Evolutionary conservation across 2,113 vertebrate genomes (phyloP).

Genomic region (Sinocyclocheilus anophthalmus): DNA sequence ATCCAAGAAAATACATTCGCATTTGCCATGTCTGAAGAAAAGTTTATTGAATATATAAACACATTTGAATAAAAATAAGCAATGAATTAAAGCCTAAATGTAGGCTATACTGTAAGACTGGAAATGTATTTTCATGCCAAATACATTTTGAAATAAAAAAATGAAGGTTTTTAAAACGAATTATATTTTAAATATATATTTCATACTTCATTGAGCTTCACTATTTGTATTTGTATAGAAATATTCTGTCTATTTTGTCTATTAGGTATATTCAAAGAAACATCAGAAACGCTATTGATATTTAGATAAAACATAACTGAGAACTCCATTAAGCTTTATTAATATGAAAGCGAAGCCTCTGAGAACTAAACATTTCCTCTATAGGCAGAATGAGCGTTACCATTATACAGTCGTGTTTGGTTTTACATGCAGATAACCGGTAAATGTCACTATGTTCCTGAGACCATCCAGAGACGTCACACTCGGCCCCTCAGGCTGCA

Average conservation of each 20-base stretch:
- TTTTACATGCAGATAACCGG: slow-evolving; percentile 68
- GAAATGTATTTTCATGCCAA: too few relatives aligned
- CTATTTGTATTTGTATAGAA: background rate
- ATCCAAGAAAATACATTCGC: too few relatives aligned
- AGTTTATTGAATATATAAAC: too few relatives aligned
- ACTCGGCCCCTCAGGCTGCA: slow-evolving; percentile 61
- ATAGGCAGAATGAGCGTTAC: slow-evolving; percentile 52
- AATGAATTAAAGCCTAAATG: too few relatives aligned
- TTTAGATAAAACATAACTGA: background rate
- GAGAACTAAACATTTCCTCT: slow-evolving; percentile 17
- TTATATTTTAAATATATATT: too few relatives aligned
- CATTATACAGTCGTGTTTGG: slow-evolving; percentile 72
- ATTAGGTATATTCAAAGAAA: background rate
- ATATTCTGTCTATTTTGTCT: background rate
- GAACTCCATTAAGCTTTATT: background rate
- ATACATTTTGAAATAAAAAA: too few relatives aligned
- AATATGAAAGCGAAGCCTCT: background rate
- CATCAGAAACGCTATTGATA: background rate
- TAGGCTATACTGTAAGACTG: too few relatives aligned
- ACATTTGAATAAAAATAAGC: too few relatives aligned
- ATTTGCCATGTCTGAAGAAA: too few relatives aligned
- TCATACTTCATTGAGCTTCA: too few relatives aligned
- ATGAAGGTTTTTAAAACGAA: too few relatives aligned
- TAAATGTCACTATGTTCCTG: slow-evolving; percentile 77
- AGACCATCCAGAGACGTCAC: slow-evolving; percentile 65